A percentile compares a stretch with the other conserved stretches of the same genome.
Evolutionary conservation across 2,797 vertebrate species (phyloP).

Genomic region (Sebastes iracundus): DNA sequence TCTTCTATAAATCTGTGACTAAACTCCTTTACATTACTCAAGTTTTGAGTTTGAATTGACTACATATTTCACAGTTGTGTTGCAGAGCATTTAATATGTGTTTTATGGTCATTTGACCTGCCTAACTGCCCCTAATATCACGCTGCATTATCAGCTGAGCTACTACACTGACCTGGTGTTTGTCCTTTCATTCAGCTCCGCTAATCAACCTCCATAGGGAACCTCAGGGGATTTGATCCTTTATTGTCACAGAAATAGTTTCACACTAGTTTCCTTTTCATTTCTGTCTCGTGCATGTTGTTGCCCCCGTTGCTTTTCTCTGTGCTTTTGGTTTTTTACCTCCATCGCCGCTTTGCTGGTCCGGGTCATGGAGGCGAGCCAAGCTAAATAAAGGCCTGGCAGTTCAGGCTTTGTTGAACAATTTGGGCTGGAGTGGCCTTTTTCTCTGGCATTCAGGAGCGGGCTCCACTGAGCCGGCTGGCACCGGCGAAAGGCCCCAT

Average conservation of each 20-base stretch:
- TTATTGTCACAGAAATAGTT: conserved; percentile 55
- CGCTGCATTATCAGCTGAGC: conserved; percentile 3
- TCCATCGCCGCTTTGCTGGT: conserved; percentile 52
- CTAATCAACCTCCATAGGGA: conserved; percentile 40
- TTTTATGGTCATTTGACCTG: not conserved
- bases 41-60: not conserved
- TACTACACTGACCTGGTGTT: conserved; percentile 15
- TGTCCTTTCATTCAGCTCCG: conserved; percentile 24
- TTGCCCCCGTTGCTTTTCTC: conserved; percentile 53
- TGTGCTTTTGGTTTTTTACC: conserved; percentile 59
- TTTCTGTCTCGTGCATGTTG: conserved; percentile 59
- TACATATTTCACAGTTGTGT: not conserved
- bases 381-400: conserved; percentile 79
- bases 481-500: conserved; percentile 68
- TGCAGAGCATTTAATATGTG: not conserved
- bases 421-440: conserved; percentile 77
- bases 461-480: conserved; percentile 76
- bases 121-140: not conserved
- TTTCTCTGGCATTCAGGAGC: conserved; percentile 78
- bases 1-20: not conserved
- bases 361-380: conserved; percentile 72
- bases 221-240: conserved; percentile 34
- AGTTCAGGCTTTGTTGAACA: conserved; percentile 75
- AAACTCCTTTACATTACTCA: not conserved
- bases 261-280: conserved; percentile 58